These are phyloP conservation scores for Ferrisia virgata DNA, from an alignment of 2,888 invertebrate genomes.

Conservation along the genomic window DNA sequence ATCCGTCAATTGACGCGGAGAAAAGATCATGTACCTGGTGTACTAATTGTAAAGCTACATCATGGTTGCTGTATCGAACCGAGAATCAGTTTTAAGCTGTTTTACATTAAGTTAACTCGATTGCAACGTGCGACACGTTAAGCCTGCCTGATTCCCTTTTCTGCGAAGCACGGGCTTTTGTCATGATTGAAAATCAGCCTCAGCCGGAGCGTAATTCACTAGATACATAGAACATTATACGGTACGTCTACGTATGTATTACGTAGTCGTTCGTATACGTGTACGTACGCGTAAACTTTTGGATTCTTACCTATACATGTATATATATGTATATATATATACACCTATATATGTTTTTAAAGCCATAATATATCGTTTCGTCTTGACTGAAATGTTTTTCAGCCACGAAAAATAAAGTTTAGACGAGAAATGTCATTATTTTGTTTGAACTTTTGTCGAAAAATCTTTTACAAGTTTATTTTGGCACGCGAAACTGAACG, in stretches of 20 bases:
- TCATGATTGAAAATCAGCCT: not conserved
- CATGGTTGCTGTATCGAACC: not conserved
- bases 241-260: no score
- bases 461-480: conserved; percentile 7
- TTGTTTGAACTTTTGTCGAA: not conserved
- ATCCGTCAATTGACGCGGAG: not conserved
- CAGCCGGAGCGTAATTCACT: not conserved
- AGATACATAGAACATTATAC: no score
- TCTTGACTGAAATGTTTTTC: not conserved
- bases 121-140: no score
- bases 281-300: not conserved
- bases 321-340: no score
- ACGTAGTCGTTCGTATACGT: no score
- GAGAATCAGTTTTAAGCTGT: not conserved
- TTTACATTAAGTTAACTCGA: not conserved
- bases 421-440: not conserved
- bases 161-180: no score
- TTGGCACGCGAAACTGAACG: not conserved
- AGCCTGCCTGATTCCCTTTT: no score
- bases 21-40: not conserved
- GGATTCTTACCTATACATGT: no score
- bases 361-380: not conserved
- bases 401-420: not conserved
- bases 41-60: not conserved
- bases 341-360: not conserved